phyloP scores from a whole-genome alignment of 2,888 invertebrate genomes.

The Temnothorax ravouxi region DNA sequence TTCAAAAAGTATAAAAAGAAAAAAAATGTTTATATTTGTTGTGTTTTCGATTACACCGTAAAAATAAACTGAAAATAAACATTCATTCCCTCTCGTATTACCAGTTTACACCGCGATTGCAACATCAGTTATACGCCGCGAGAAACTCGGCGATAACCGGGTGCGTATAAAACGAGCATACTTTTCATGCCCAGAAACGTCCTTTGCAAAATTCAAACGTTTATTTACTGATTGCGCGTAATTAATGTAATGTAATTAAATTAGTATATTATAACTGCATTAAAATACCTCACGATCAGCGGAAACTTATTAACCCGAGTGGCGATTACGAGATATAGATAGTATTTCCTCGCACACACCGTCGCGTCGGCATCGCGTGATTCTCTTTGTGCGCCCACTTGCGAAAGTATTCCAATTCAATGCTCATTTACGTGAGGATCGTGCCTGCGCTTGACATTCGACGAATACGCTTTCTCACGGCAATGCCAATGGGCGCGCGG shows the following conservation, averaged over 20 bases:
- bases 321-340: background rate
- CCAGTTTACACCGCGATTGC: conserved; percentile 13
- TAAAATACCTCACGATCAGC: background rate
- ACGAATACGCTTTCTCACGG: conserved; percentile 30
- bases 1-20: background rate
- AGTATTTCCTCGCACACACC: background rate
- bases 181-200: conserved; percentile 13
- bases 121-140: conserved; percentile 16
- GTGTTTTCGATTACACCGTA: background rate
- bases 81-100: conserved; percentile 12
- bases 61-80: conserved; percentile 21
- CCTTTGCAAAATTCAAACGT: conserved; percentile 27
- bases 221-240: conserved; percentile 21
- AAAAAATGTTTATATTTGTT: conserved; percentile 7
- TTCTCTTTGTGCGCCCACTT: conserved; percentile 7
- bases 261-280: background rate
- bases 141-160: background rate
- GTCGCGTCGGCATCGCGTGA: background rate
- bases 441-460: conserved; percentile 57
- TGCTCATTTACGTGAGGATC: conserved; percentile 51
- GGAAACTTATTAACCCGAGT: conserved; percentile 21
- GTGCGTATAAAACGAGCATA: conserved; percentile 15
- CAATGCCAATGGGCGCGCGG: conserved; percentile 1
- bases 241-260: conserved; percentile 13
- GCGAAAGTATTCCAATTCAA: conserved; percentile 49